Evolutionary conservation across 1,140 invertebrate genomes (phyloP).

Genomic region (Drosophila bipectinata): DNA sequence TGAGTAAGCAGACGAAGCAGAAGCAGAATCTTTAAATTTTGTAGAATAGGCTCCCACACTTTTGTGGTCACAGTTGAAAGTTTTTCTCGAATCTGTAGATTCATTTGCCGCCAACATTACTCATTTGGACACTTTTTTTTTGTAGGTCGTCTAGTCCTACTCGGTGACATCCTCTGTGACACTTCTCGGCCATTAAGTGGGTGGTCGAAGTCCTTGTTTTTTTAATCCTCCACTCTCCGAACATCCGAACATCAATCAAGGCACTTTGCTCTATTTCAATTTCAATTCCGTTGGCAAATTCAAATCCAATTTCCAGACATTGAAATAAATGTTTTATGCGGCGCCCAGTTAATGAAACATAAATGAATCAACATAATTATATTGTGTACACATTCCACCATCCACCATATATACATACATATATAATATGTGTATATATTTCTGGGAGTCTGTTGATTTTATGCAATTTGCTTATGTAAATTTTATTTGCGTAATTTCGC

Average conservation of each 20-base stretch:
- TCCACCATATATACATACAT: neutral
- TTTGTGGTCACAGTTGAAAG: neutral
- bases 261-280: slow-evolving; percentile 9
- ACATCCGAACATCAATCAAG: slow-evolving; percentile 32
- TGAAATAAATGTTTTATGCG: slow-evolving; percentile 31
- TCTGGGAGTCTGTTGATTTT: slow-evolving; percentile 36
- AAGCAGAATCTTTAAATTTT: neutral
- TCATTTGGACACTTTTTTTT: slow-evolving; percentile 13
- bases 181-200: slow-evolving; percentile 29
- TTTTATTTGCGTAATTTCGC: slow-evolving; percentile 54
- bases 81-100: neutral
- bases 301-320: slow-evolving; percentile 17
- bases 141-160: neutral
- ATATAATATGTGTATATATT: neutral
- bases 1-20: neutral
- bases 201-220: slow-evolving; percentile 5
- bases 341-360: slow-evolving; percentile 50
- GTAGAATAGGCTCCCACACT: neutral
- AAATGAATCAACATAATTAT: slow-evolving; percentile 58
- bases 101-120: slow-evolving; percentile 20
- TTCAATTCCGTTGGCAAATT: slow-evolving; percentile 18
- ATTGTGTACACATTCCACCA: slow-evolving; percentile 32
- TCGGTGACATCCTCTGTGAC: neutral
- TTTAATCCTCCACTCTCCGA: neutral
- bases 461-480: slow-evolving; percentile 57